Percentiles rank a stretch among this genome's conserved stretches.
Evolutionary conservation across 2,797 vertebrate genomes (phyloP).

Genomic region (Poeciliopsis infans): DNA sequence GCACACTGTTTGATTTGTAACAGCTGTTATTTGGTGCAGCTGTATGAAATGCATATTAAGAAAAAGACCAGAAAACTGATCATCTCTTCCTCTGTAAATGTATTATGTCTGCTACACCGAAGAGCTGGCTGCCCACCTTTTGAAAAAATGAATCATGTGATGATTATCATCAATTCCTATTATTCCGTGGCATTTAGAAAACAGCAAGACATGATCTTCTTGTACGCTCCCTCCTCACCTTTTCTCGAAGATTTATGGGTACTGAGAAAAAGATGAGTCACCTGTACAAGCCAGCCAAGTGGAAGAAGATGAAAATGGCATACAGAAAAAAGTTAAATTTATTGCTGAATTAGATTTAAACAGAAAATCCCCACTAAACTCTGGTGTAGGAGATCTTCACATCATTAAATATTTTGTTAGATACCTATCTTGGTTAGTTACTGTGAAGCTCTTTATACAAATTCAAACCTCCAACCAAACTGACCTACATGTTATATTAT

Average conservation of each 20-base stretch:
- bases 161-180: constrained; percentile 45
- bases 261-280: constrained; percentile 57
- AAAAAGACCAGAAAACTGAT: not conserved
- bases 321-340: constrained; percentile 44
- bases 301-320: constrained; percentile 49
- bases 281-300: constrained; percentile 26
- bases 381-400: not conserved
- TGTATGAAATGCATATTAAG: not conserved
- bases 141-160: constrained; percentile 23
- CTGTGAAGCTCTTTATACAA: constrained; percentile 43
- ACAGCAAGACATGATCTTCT: constrained; percentile 37
- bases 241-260: constrained; percentile 58
- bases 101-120: not conserved
- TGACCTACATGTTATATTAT: constrained; percentile 34
- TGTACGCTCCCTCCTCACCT: constrained; percentile 48
- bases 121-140: constrained; percentile 12
- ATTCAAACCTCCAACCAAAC: constrained; percentile 36
- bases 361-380: not conserved
- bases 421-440: constrained; percentile 31
- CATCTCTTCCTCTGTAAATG: not conserved
- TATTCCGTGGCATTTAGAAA: constrained; percentile 61
- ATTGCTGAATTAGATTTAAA: constrained; percentile 1
- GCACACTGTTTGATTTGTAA: not conserved
- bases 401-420: not conserved
- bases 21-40: not conserved